These are phyloP conservation scores for Sthenelais limicola DNA, from an alignment of 2,888 invertebrate genomes.

Conservation along the genomic window DNA sequence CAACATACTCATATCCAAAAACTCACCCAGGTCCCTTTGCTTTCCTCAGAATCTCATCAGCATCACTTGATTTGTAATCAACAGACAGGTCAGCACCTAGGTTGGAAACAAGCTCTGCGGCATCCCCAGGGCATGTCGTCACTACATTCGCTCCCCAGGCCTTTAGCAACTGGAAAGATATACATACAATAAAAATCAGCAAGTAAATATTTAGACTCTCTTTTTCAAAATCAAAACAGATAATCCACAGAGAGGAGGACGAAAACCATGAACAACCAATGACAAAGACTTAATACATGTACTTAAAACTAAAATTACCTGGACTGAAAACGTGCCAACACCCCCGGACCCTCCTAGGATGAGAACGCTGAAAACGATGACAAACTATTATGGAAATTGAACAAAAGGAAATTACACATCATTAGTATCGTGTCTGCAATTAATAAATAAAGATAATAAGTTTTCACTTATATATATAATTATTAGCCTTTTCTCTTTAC, in stretches of 20 bases:
- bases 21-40: constrained; percentile 78
- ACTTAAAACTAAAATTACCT: constrained; percentile 75
- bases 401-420: too few relatives aligned
- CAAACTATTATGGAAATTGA: too few relatives aligned
- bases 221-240: too few relatives aligned
- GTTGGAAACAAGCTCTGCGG: constrained; percentile 77
- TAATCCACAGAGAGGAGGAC: too few relatives aligned
- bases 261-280: too few relatives aligned
- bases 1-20: background rate
- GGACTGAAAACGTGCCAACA: constrained; percentile 90
- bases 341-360: constrained; percentile 93
- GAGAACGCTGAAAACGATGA: constrained; percentile 76
- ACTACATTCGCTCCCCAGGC: constrained; percentile 82
- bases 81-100: constrained; percentile 82
- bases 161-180: constrained; percentile 75
- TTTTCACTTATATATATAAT: too few relatives aligned
- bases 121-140: constrained; percentile 83
- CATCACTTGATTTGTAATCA: constrained; percentile 82
- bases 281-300: too few relatives aligned
- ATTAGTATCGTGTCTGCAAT: too few relatives aligned
- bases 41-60: constrained; percentile 76
- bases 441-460: too few relatives aligned
- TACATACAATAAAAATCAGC: too few relatives aligned
- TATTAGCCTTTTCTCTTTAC: too few relatives aligned
- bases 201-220: too few relatives aligned